Conservation (phyloP, 2,888 invertebrate species). For the Thecophora atra region DNA sequence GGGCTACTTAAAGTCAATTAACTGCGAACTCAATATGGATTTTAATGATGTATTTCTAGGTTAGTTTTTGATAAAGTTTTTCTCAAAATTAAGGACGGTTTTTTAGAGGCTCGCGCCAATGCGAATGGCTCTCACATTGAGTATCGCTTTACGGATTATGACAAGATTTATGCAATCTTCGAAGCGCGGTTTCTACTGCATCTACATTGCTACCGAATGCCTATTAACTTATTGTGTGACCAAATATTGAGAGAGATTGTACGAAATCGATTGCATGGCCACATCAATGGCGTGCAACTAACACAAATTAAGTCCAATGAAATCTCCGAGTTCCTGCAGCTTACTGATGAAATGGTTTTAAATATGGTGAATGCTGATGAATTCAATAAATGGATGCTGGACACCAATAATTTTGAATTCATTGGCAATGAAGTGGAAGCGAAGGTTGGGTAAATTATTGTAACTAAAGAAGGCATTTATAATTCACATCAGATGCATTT, state of each 20-base stretch:
- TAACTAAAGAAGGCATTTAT: neutral
- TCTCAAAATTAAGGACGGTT: neutral
- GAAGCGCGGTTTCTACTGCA: slow-evolving; percentile 66
- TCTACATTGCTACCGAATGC: slow-evolving; percentile 67
- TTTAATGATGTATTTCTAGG: slow-evolving; percentile 56
- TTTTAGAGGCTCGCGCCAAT: slow-evolving; percentile 52
- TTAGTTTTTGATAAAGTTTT: slow-evolving; percentile 17
- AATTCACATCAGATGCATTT: neutral
- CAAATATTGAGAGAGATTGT: slow-evolving; percentile 15
- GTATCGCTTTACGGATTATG: slow-evolving; percentile 67
- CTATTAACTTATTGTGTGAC: slow-evolving; percentile 65
- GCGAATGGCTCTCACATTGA: slow-evolving; percentile 59
- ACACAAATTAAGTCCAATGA: slow-evolving; percentile 33
- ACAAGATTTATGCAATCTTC: slow-evolving; percentile 67
- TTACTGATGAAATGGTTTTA: slow-evolving; percentile 50
- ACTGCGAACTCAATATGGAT: slow-evolving; percentile 49
- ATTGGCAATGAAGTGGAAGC: neutral
- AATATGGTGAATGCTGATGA: slow-evolving; percentile 45
- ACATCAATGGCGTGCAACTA: slow-evolving; percentile 38
- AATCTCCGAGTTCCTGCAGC: slow-evolving; percentile 44
- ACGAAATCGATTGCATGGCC: neutral
- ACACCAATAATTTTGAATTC: slow-evolving; percentile 13
- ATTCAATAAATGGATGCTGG: slow-evolving; percentile 34
- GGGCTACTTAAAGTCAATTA: slow-evolving; percentile 34
- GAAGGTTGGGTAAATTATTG: neutral